A percentile compares a stretch with the other conserved stretches of the same genome.
phyloP scores from a whole-genome alignment of 2,797 vertebrate species.

The Glossophaga mutica region DNA sequence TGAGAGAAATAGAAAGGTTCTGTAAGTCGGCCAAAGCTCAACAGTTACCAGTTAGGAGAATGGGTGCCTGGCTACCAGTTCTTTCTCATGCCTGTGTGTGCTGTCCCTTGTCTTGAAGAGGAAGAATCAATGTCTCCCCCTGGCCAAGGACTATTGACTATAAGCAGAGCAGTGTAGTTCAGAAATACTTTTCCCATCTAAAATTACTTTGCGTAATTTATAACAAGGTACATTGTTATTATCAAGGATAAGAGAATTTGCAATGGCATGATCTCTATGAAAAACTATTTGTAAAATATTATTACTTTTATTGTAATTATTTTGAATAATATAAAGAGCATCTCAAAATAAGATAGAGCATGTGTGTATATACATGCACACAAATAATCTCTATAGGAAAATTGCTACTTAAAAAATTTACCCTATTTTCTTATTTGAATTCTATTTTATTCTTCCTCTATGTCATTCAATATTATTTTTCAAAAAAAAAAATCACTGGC shows the following conservation, averaged over 20 bases:
- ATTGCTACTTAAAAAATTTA: neutral
- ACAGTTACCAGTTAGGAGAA: neutral
- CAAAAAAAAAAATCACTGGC: neutral
- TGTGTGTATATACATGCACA: fast-evolving
- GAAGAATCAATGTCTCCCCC: neutral
- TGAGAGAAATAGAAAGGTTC: neutral
- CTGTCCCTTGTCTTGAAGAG: neutral
- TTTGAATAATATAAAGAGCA: neutral
- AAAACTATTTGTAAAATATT: neutral
- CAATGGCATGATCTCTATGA: neutral
- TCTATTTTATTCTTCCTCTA: neutral
- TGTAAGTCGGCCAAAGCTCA: neutral
- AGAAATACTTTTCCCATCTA: neutral
- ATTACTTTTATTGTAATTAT: neutral
- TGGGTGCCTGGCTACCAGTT: neutral
- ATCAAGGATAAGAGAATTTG: neutral
- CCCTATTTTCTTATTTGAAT: neutral
- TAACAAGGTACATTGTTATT: neutral
- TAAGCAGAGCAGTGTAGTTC: neutral
- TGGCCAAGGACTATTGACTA: neutral
- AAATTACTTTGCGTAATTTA: neutral
- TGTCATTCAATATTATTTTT: neutral
- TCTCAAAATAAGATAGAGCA: neutral
- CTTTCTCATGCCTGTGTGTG: neutral
- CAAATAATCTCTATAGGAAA: neutral